A percentile compares a stretch with the other conserved stretches of the same genome.
Evolutionary conservation across 53 echinoderm and acorn worm genomes (phyloP).

Genomic region (Apostichopus leukothele): DNA sequence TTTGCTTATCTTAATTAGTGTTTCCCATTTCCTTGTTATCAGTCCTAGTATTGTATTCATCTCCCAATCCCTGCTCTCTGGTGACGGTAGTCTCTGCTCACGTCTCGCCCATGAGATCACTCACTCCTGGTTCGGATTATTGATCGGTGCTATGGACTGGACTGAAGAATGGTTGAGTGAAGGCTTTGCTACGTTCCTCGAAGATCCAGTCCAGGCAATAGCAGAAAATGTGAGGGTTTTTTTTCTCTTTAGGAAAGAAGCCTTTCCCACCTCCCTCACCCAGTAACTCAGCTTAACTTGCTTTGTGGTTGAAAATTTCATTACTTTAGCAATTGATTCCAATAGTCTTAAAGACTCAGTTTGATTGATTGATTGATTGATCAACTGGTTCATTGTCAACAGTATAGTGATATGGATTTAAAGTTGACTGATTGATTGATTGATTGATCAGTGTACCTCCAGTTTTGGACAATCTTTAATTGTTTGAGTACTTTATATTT

Average conservation of each 20-base stretch:
- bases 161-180: constrained; percentile 97
- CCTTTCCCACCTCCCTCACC: neutral
- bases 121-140: constrained; percentile 91
- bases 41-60: constrained; percentile 90
- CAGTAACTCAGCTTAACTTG: too few relatives aligned
- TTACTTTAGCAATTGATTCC: too few relatives aligned
- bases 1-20: neutral
- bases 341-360: too few relatives aligned
- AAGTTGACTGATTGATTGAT: too few relatives aligned
- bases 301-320: too few relatives aligned
- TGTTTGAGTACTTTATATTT: too few relatives aligned
- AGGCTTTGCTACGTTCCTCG: constrained; percentile 92
- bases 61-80: constrained; percentile 74
- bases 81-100: constrained; percentile 71
- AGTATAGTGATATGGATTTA: too few relatives aligned
- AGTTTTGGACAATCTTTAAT: too few relatives aligned
- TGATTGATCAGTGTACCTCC: too few relatives aligned
- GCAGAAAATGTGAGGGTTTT: constrained; percentile 66
- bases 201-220: constrained; percentile 78
- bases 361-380: too few relatives aligned
- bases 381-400: too few relatives aligned
- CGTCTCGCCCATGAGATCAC: constrained; percentile 89
- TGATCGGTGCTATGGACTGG: constrained; percentile 92
- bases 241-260: neutral
- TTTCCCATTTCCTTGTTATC: constrained; percentile 8